Percentiles rank a stretch among this genome's conserved stretches.
Evolutionary conservation across 1,140 invertebrate species (phyloP).

Genomic region (Neocloeon triangulifer): DNA sequence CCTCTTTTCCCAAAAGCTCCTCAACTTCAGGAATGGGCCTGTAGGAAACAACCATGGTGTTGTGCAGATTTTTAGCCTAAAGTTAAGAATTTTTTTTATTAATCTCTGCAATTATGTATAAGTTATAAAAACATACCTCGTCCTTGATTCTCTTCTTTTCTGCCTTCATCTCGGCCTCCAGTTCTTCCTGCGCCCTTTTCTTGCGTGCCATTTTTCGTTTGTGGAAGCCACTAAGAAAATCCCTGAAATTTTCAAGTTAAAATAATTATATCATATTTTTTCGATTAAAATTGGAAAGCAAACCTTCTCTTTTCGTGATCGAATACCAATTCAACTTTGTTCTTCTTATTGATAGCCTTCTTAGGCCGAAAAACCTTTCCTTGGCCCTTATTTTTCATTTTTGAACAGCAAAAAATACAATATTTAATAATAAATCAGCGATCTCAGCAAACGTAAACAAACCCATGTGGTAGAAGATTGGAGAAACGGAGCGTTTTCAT

Average conservation of each 20-base stretch:
- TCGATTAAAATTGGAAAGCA: conserved; percentile 7
- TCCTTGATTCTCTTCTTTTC: conserved; percentile 46
- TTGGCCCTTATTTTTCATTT: not conserved
- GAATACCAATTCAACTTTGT: conserved; percentile 30
- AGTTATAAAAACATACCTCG: conserved; percentile 22
- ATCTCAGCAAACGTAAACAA: no score
- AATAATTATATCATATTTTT: conserved; percentile 5
- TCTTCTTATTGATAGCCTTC: conserved; percentile 11
- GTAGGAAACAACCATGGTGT: conserved; percentile 33
- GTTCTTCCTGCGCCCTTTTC: conserved; percentile 40
- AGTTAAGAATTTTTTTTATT: conserved; percentile 10
- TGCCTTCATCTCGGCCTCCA: conserved; percentile 42
- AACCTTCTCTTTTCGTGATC: conserved; percentile 33
- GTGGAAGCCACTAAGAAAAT: conserved; percentile 51
- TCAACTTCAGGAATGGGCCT: conserved; percentile 39
- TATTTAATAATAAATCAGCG: no score
- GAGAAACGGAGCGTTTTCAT: no score
- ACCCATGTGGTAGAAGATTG: no score
- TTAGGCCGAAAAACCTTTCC: not conserved
- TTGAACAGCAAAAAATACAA: no score
- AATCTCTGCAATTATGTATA: not conserved
- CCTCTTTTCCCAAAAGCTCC: conserved; percentile 30
- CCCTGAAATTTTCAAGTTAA: conserved; percentile 19
- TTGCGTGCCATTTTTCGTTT: conserved; percentile 49
- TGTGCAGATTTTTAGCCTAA: conserved; percentile 36